phyloP scores from a whole-genome alignment of 2,888 invertebrate genomes.

The Chymomyza caudatula region DNA sequence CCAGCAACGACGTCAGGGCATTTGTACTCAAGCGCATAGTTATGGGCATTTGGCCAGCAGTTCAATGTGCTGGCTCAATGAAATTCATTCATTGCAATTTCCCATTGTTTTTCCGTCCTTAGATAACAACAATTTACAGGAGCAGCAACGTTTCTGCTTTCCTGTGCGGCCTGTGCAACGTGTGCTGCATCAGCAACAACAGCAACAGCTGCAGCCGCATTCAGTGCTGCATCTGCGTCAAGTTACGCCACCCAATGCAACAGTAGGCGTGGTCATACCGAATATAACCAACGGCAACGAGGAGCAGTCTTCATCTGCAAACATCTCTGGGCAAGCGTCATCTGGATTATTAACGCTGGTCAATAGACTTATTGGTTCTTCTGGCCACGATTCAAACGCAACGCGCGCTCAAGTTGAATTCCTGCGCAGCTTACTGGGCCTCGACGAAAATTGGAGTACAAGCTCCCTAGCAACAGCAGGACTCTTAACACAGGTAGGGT shows the following conservation, averaged over 20 bases:
- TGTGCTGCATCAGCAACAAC: conserved; percentile 58
- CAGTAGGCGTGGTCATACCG: conserved; percentile 74
- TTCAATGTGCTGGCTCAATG: not conserved
- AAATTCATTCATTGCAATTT: conserved; percentile 9
- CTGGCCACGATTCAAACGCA: conserved; percentile 15
- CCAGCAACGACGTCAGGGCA: not conserved
- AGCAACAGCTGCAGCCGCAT: conserved; percentile 33
- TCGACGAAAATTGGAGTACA: conserved; percentile 61
- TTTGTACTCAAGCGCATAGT: conserved; percentile 9
- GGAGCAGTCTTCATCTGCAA: conserved; percentile 25
- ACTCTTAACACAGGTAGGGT: conserved; percentile 26
- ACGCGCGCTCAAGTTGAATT: conserved; percentile 54
- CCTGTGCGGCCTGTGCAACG: conserved; percentile 77
- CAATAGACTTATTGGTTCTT: conserved; percentile 39
- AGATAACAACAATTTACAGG: conserved; percentile 64
- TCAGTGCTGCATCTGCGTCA: conserved; percentile 46
- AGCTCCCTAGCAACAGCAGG: conserved; percentile 24
- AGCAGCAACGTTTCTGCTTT: conserved; percentile 76
- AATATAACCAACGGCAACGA: conserved; percentile 64
- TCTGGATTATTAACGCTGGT: conserved; percentile 41
- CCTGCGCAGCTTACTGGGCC: conserved; percentile 47
- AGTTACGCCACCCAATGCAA: conserved; percentile 43
- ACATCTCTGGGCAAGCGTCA: not conserved
- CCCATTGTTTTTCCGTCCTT: conserved; percentile 1
- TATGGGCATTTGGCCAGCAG: conserved; percentile 53